Conservation (phyloP, 2,888 invertebrate genomes). For the Cephus runcator region DNA sequence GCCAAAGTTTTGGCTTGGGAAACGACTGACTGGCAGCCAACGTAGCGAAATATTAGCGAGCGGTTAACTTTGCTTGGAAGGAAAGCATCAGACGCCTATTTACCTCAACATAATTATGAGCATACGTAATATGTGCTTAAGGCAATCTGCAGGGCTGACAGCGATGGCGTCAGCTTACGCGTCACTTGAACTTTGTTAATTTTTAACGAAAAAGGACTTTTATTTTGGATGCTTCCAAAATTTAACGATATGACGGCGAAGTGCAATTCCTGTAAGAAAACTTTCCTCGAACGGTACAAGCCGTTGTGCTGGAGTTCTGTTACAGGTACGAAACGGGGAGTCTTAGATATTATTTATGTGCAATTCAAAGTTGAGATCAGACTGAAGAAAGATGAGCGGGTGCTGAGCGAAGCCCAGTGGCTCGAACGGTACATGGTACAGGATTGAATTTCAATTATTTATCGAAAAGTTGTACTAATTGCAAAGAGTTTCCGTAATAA, state of each 20-base stretch:
- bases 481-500: slow-evolving; percentile 39
- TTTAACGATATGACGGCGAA: slow-evolving; percentile 26
- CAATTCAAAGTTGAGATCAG: slow-evolving; percentile 6
- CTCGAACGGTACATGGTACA: background rate
- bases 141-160: slow-evolving; percentile 11
- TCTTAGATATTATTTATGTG: slow-evolving; percentile 37
- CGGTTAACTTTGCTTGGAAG: background rate
- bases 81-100: slow-evolving; percentile 29
- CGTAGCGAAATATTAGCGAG: background rate
- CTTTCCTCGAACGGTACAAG: slow-evolving; percentile 21
- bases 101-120: slow-evolving; percentile 32
- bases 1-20: background rate
- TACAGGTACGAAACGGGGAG: background rate
- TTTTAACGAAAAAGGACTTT: background rate
- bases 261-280: slow-evolving; percentile 47
- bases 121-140: slow-evolving; percentile 7
- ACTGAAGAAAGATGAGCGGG: background rate
- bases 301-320: background rate
- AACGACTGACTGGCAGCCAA: background rate
- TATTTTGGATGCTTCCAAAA: background rate
- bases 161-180: background rate
- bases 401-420: background rate
- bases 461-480: slow-evolving; percentile 46
- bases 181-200: background rate
- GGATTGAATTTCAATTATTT: slow-evolving; percentile 57